A percentile compares a stretch with the other conserved stretches of the same genome.
These are phyloP conservation scores for Gephyroberyx darwinii DNA, from an alignment of 2,797 vertebrate species.

Conservation along the genomic window DNA sequence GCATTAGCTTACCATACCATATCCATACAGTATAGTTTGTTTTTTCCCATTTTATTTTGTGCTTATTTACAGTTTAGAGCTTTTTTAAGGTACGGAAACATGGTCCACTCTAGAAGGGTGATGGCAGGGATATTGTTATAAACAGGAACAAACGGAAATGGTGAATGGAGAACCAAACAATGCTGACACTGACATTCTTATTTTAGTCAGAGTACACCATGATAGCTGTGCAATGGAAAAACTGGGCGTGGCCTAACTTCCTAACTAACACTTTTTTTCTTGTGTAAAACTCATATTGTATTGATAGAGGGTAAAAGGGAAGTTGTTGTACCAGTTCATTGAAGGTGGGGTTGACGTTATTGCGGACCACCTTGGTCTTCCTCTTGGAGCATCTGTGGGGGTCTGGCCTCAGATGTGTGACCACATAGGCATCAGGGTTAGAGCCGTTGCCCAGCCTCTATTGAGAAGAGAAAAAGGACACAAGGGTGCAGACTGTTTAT, in stretches of 20 bases:
- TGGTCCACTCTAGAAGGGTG: too few species aligned
- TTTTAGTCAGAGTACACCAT: background rate
- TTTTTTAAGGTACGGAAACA: too few species aligned
- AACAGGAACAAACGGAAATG: too few species aligned
- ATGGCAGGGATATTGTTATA: too few species aligned
- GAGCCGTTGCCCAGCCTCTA: constrained; percentile 86
- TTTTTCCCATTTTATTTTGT: too few species aligned
- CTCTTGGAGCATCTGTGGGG: constrained; percentile 78
- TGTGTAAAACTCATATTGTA: background rate
- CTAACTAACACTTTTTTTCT: too few species aligned
- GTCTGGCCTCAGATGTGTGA: constrained; percentile 85
- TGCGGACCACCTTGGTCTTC: constrained; percentile 88
- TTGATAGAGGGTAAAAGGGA: background rate
- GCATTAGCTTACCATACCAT: too few species aligned
- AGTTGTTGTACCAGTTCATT: constrained; percentile 87
- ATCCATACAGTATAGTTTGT: too few species aligned
- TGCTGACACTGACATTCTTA: too few species aligned
- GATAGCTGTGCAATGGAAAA: background rate
- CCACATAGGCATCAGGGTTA: constrained; percentile 85
- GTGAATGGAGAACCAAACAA: too few species aligned
- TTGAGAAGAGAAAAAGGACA: constrained; percentile 17
- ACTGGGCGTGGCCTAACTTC: too few species aligned
- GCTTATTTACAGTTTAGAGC: too few species aligned
- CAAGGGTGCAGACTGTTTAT: background rate
- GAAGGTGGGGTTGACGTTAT: constrained; percentile 87